Evolutionary conservation across 2,888 invertebrate genomes (phyloP).

Genomic region (Heliconius charithonia): DNA sequence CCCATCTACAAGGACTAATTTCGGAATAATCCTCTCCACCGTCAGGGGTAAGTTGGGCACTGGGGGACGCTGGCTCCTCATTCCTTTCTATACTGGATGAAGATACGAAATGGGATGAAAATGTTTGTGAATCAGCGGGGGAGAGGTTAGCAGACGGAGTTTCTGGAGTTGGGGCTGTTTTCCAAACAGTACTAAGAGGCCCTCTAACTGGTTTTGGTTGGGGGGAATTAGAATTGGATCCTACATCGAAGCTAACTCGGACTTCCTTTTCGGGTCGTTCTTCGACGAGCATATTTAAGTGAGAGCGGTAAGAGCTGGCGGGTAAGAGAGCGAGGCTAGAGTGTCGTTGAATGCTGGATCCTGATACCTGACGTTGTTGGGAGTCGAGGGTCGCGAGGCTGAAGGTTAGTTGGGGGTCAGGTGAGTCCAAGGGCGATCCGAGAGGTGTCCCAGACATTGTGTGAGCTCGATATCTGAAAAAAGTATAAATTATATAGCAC

Average conservation of each 20-base stretch:
- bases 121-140: slow-evolving; percentile 84
- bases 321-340: slow-evolving; percentile 77
- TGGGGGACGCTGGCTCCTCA: slow-evolving; percentile 80
- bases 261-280: slow-evolving; percentile 78
- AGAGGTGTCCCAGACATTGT: slow-evolving; percentile 91
- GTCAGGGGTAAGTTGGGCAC: slow-evolving; percentile 84
- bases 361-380: slow-evolving; percentile 86
- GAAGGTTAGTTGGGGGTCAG: slow-evolving; percentile 87
- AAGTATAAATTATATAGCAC: not conserved
- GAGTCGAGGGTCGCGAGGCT: slow-evolving; percentile 85
- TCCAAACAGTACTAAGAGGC: slow-evolving; percentile 75
- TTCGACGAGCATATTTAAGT: slow-evolving; percentile 79
- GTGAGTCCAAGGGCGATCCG: slow-evolving; percentile 93
- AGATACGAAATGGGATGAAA: slow-evolving; percentile 86
- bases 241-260: slow-evolving; percentile 76
- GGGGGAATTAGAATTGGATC: slow-evolving; percentile 68
- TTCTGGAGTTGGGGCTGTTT: slow-evolving; percentile 85
- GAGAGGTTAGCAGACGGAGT: slow-evolving; percentile 87
- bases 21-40: slow-evolving; percentile 76
- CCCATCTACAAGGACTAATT: slow-evolving; percentile 84
- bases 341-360: slow-evolving; percentile 78
- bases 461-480: slow-evolving; percentile 91
- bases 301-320: slow-evolving; percentile 80
- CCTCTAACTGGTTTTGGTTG: slow-evolving; percentile 72
- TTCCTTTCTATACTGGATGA: slow-evolving; percentile 78